Evolutionary conservation across 2,113 vertebrate genomes (phyloP).

Genomic region (Lycocorax pyrrhopterus): DNA sequence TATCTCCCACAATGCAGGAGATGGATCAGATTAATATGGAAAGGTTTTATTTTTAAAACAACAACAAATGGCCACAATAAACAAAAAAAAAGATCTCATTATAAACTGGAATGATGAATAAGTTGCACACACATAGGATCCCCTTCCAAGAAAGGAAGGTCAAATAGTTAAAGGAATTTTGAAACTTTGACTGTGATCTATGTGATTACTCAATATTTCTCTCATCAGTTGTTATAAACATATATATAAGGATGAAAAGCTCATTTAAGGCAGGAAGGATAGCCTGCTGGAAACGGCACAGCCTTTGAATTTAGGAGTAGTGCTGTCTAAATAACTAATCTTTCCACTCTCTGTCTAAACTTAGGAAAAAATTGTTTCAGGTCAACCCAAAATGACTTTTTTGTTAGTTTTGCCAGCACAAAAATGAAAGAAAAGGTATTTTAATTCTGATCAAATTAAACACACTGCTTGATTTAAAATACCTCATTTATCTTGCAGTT

Average conservation of each 20-base stretch:
- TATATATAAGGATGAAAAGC: slow-evolving; percentile 36
- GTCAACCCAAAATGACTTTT: background rate
- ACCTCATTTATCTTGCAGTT: background rate
- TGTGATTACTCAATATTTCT: slow-evolving; percentile 47
- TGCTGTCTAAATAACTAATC: slow-evolving; percentile 25
- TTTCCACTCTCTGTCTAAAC: slow-evolving; percentile 8
- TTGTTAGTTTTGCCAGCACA: background rate
- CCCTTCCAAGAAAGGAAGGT: slow-evolving; percentile 21
- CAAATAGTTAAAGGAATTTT: slow-evolving; percentile 18
- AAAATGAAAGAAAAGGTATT: slow-evolving; percentile 21
- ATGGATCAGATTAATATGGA: slow-evolving; percentile 9
- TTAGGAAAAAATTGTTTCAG: background rate
- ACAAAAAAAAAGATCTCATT: slow-evolving; percentile 10
- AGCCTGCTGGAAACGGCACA: slow-evolving; percentile 5
- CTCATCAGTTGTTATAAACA: slow-evolving; percentile 32
- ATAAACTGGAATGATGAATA: slow-evolving; percentile 3
- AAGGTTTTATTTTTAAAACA: slow-evolving; percentile 30
- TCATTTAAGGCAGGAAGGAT: slow-evolving; percentile 45
- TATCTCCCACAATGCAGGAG: background rate
- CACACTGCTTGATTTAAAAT: background rate
- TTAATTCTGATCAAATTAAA: background rate
- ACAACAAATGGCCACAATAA: background rate
- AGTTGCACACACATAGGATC: background rate
- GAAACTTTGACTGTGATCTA: background rate
- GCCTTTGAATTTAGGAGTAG: slow-evolving; percentile 1